phyloP scores from a whole-genome alignment of 2,113 vertebrate species.

The Phaetusa simplex region DNA sequence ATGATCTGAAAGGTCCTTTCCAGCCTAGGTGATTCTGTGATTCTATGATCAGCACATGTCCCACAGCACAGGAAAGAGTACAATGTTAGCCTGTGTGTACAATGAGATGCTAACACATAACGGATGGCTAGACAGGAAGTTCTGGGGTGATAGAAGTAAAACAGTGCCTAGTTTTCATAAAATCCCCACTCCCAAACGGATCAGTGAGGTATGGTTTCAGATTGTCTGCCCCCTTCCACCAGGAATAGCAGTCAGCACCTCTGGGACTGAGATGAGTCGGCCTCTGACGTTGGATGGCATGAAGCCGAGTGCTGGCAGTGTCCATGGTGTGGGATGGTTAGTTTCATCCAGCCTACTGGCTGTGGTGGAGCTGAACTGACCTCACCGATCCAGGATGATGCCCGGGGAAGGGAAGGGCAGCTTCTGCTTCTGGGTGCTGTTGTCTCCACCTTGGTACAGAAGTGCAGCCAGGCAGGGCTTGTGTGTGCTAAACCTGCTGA shows the following conservation, averaged over 20 bases:
- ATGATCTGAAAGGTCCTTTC: no score
- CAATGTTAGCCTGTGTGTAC: neutral
- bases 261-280: neutral
- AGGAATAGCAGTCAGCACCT: neutral
- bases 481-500: neutral
- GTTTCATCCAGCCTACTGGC: neutral
- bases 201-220: neutral
- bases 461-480: neutral
- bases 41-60: neutral
- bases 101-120: neutral
- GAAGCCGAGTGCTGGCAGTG: neutral
- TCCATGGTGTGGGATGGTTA: fast-evolving
- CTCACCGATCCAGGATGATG: neutral
- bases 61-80: neutral
- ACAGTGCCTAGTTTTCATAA: neutral
- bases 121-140: fast-evolving
- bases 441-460: neutral
- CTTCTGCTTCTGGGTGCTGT: neutral
- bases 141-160: neutral
- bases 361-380: neutral
- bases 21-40: no score
- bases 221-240: neutral
- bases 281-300: fast-evolving
- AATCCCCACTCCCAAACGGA: neutral
- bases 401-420: neutral